Base-by-base conservation (phyloP, 2,888 invertebrate species). In the Ochropleura leucogaster region DNA sequence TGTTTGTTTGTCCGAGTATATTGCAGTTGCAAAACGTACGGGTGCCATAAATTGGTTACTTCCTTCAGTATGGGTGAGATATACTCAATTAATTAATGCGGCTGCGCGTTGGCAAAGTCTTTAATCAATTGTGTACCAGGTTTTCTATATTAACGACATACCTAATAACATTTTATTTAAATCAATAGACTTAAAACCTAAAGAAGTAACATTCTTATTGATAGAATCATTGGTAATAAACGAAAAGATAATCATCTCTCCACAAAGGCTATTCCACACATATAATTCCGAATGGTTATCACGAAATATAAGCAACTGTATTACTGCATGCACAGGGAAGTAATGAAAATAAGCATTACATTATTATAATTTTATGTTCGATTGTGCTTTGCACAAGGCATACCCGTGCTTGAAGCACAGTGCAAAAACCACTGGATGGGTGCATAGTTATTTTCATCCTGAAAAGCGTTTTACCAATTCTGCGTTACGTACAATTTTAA, bases 241-340 rank as follows among this genome's bases (percentile, higher is more conserved):
- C 30, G 16, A 30, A 8, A 30, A 57, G 7, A 30, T 4, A 30
- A 57, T 30, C 14, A 57, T 57, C 14, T 57, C 30, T 57, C 14
- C 57, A 16, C 20, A 55, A 18, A 60, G 14, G 10, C n/a, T 12
- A 65, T 65, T 12, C n/a, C 9, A 40, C 60, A 30, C 7, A 7
- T 44, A 18, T 12, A 63, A 42, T 64, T 63, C 40, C 40, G 60
- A 53, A 53, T 14, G 47, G 42, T 47, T 14, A 10, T 30, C 20
- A 42, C n/a, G 44, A 42, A 30, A 5, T 47, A 18, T 46, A 42
- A 47, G n/a, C n/a, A 68, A 55, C 55, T 51, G 30, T 49, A 42
- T 57, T 64, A 64, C 63, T 51, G 51, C 71, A 79, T 79, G 63
- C 59, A 78, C 12, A 47, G 7, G 47, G 9, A 53, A 73, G 16